Conservation (phyloP, 2,113 vertebrate genomes). For the Triplophysa dalaica region DNA sequence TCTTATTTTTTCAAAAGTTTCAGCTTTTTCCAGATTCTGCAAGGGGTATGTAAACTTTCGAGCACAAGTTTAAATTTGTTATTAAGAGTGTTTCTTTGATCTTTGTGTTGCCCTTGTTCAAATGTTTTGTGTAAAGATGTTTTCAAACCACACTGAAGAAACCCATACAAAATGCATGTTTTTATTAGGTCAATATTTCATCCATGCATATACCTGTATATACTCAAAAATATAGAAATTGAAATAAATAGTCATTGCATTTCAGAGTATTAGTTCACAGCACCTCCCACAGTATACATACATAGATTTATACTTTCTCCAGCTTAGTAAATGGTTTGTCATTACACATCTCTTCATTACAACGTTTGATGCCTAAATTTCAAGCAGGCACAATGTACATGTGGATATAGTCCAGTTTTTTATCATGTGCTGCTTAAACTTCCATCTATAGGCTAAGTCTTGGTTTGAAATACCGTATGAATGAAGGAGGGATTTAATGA, state of each 20-base stretch:
- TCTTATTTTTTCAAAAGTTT: too few relatives aligned
- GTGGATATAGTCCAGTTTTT: neutral
- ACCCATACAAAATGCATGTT: constrained; percentile 43
- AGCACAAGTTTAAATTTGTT: too few relatives aligned
- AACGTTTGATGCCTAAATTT: neutral
- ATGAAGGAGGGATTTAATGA: constrained; percentile 25
- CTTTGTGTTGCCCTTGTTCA: neutral
- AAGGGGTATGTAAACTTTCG: too few relatives aligned
- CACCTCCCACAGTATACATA: constrained; percentile 55
- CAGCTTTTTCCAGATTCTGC: too few relatives aligned
- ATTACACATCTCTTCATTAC: constrained; percentile 20
- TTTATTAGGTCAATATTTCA: constrained; percentile 53
- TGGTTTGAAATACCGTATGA: neutral
- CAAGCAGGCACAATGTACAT: constrained; percentile 33
- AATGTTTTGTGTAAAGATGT: neutral
- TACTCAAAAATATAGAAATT: constrained; percentile 75
- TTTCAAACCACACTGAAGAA: constrained; percentile 49
- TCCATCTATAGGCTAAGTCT: neutral
- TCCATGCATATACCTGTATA: constrained; percentile 73
- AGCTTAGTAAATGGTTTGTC: constrained; percentile 18
- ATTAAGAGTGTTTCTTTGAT: too few relatives aligned
- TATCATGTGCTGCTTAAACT: neutral
- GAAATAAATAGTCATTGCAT: constrained; percentile 73
- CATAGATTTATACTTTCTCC: constrained; percentile 67
- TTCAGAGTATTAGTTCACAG: constrained; percentile 53